Base-by-base conservation (phyloP, 2,888 invertebrate genomes). In the Harpalus rubripes region DNA sequence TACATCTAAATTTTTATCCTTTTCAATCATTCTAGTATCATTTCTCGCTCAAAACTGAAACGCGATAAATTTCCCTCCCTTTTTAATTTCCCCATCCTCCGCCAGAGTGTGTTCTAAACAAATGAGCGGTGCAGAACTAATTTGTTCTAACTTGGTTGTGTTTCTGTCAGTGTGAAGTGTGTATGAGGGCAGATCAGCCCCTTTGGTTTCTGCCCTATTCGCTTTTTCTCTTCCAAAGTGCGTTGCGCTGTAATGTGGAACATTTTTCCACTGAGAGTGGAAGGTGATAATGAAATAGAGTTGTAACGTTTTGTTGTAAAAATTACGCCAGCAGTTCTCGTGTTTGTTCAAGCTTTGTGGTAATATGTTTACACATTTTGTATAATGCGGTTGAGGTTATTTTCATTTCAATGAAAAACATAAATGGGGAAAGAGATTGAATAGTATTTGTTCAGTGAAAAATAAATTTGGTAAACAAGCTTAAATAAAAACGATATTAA, bases 241-340 rank as follows among this genome's bases (percentile, higher is more conserved):
- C 4, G 7, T 63, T 32, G 32, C 16, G 63, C 26, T 22, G 39
- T 68, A 68, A 68, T 68, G 68, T 39, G 6, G 32, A 68, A 39
- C 12, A 32, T 39, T 68, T 32, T 68, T 63, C 10, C n/a, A 12
- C n/a, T 1, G 15, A 68, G 68, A 32, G 7, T 39, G 12, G 44
- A 74, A 44, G 44, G 52, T 74, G 18, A 74, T 44, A 74, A 41
- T 74, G 72, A 74, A 74, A 74, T 39, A 16, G 32, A 68, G 68
- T 18, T 74, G 72, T 44, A 44, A 18, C 44, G 5, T 44, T 41
- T 44, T 74, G 72, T 52, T 16, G 72, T 74, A 72, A 32, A 32
- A 32, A 32, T 32, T 32, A 32, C 32, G 5, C 32, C 32, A 32
- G 1, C 39, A 32, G 41, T 18, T 22, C 26, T 41, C 32, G 32